Base-by-base conservation (phyloP, 1,140 invertebrate genomes). In the Penaeus vannamei region DNA sequence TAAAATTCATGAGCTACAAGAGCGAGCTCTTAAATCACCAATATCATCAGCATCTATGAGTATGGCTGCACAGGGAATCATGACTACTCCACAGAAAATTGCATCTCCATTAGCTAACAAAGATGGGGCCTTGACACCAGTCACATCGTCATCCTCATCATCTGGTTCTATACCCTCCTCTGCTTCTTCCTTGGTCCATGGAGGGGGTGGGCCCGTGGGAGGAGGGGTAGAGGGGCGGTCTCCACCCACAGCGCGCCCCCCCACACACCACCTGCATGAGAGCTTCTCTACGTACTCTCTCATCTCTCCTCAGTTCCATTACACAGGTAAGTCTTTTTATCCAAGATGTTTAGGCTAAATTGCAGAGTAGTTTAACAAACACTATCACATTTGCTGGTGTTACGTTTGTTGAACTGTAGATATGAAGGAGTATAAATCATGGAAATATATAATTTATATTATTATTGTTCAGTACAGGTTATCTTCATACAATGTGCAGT, bases 201-300 rank as follows among this genome's bases (percentile, higher is more conserved):
- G 86, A 84, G 86, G 82, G 69, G 83, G 82, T 77, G 83, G 82
- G 62, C 26, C 87, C 46, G 60, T 89, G 66, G 87, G 87, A 89
- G 87, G 87, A 84, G 87, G 87, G 87, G 87, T 89, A 89, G 87
- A 89, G 87, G 87, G 87, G 76, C 82, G 87, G 82, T 89, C 87
- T 80, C 87, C 87, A 82, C 87, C 87, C 82, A 84, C 87, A 85
- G 87, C 87, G 23, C 87, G 87, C 23, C 87, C 87, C 87, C 87
- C 82, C 87, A 84, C 87, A 89, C 87, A 89, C 87, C 87, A 89
- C 87, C 82, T 89, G 87, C 87, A 89, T 89, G 87, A 89, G 5
- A 81, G 87, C 82, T 89, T 84, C 87, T 62, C 82, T 77, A 82
- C 53, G 82, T 89, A 89, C 87, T 84, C 87, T 84, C 72, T 84